phyloP scores from a whole-genome alignment of 2,888 invertebrate species.

The Eurytoma californica region DNA sequence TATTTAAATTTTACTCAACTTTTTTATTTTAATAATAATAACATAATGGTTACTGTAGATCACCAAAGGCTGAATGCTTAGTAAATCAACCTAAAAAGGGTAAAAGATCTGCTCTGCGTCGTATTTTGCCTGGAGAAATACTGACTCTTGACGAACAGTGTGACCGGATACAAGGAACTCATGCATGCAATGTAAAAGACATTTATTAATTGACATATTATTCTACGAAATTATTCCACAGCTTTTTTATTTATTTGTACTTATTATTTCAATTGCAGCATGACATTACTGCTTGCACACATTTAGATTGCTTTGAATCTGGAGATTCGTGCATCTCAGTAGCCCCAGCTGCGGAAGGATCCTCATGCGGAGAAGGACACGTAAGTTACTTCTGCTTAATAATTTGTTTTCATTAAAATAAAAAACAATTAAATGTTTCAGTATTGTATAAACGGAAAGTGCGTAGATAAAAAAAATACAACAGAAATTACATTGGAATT shows the following conservation, averaged over 20 bases:
- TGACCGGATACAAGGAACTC: constrained; percentile 87
- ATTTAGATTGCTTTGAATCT: constrained; percentile 87
- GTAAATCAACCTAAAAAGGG: constrained; percentile 92
- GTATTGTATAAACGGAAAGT: constrained; percentile 93
- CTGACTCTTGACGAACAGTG: constrained; percentile 92
- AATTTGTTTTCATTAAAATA: background rate
- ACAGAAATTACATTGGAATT: constrained; percentile 29
- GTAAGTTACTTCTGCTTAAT: constrained; percentile 75
- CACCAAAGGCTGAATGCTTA: constrained; percentile 83
- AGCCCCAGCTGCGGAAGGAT: constrained; percentile 94
- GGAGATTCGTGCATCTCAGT: constrained; percentile 90
- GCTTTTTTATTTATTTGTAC: too few species aligned
- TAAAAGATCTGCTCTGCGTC: constrained; percentile 81
- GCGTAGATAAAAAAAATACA: constrained; percentile 76
- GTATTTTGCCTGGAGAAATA: constrained; percentile 89
- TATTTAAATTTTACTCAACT: background rate
- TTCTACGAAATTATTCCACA: background rate
- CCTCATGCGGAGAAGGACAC: constrained; percentile 91
- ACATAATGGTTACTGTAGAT: constrained; percentile 51
- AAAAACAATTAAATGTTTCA: constrained; percentile 74
- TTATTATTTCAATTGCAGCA: constrained; percentile 78
- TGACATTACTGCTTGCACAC: constrained; percentile 92
- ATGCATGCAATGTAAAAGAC: constrained; percentile 80
- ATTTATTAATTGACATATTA: background rate
- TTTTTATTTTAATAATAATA: background rate